phyloP scores from a whole-genome alignment of 2,888 invertebrate genomes.

The Drosophila mayaguana region DNA sequence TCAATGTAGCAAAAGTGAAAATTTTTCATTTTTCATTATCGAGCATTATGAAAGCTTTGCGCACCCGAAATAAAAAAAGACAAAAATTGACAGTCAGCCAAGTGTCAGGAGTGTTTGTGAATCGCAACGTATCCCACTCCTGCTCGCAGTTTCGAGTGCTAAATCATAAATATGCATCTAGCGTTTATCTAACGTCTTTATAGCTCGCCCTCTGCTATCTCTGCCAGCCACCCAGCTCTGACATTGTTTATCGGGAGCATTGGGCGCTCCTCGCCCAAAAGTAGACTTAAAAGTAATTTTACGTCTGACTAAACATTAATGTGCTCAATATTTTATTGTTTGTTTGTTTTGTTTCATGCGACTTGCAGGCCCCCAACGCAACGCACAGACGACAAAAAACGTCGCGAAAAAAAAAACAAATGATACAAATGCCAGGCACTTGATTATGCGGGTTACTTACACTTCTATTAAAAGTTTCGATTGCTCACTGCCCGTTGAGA shows the following conservation, averaged over 20 bases:
- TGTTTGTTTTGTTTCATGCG: slow-evolving; percentile 73
- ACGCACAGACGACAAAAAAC: slow-evolving; percentile 32
- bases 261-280: slow-evolving; percentile 38
- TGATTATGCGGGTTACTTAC: slow-evolving; percentile 71
- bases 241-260: background rate
- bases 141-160: slow-evolving; percentile 49
- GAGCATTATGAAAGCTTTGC: slow-evolving; percentile 80
- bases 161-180: slow-evolving; percentile 82
- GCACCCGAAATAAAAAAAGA: slow-evolving; percentile 11
- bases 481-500: slow-evolving; percentile 40
- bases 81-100: slow-evolving; percentile 51
- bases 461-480: slow-evolving; percentile 38
- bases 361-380: slow-evolving; percentile 17
- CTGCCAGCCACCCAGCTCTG: background rate
- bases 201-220: slow-evolving; percentile 39
- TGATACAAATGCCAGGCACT: slow-evolving; percentile 39
- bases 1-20: slow-evolving; percentile 77
- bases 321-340: slow-evolving; percentile 85
- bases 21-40: slow-evolving; percentile 82
- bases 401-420: slow-evolving; percentile 13
- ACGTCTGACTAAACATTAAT: slow-evolving; percentile 86
- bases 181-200: slow-evolving; percentile 79
- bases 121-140: slow-evolving; percentile 40
- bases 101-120: slow-evolving; percentile 39
- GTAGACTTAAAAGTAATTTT: slow-evolving; percentile 85